These are phyloP conservation scores for Sigmodon hispidus DNA, from an alignment of 2,113 vertebrate species.

Conservation along the genomic window DNA sequence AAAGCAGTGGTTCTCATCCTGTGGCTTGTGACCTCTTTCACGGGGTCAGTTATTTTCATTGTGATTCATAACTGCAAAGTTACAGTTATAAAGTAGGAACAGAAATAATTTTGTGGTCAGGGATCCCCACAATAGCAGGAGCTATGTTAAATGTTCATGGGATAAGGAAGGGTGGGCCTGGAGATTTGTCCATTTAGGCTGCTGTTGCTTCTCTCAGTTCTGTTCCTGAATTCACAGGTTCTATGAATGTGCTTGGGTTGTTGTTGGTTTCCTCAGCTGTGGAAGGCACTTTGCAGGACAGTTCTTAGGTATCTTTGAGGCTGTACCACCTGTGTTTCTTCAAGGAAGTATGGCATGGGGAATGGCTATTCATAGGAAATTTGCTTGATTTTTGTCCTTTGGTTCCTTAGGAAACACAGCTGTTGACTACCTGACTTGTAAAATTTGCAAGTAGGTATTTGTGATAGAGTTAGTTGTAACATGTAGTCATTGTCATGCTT, in stretches of 20 bases:
- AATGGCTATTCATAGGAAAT: background rate
- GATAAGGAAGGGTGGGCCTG: background rate
- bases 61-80: background rate
- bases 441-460: background rate
- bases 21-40: no score
- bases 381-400: background rate
- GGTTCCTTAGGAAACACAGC: background rate
- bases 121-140: background rate
- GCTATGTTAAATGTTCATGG: background rate
- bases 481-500: background rate
- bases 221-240: background rate
- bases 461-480: background rate
- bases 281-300: background rate
- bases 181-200: background rate
- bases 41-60: background rate
- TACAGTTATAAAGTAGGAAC: background rate
- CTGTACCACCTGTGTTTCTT: accelerated
- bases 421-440: background rate
- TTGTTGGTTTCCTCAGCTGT: background rate
- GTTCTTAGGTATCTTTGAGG: background rate
- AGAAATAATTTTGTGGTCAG: background rate
- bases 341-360: accelerated
- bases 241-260: accelerated
- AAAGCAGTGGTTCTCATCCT: background rate
- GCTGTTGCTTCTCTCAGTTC: background rate